These are phyloP conservation scores for Meiosimyza decipiens DNA, from an alignment of 2,888 invertebrate genomes.

Conservation along the genomic window DNA sequence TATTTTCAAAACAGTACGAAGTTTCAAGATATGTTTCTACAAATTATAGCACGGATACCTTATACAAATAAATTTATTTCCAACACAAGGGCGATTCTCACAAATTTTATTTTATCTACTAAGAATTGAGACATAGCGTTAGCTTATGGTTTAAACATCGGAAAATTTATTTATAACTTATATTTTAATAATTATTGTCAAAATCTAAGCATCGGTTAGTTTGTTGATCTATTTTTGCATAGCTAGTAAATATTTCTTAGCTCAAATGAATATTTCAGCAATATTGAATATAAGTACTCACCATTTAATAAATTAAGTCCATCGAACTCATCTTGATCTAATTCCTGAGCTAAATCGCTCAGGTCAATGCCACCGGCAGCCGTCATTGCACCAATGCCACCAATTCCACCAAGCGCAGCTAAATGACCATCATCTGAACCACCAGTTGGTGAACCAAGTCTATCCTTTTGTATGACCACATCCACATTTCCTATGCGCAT, in stretches of 20 bases:
- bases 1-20: no score
- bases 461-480: constrained; percentile 77
- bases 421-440: constrained; percentile 85
- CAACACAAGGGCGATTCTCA: no score
- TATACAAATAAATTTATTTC: no score
- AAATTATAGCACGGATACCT: no score
- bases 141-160: no score
- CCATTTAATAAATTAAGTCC: constrained; percentile 73
- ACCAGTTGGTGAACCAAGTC: constrained; percentile 84
- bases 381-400: constrained; percentile 67
- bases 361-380: constrained; percentile 68
- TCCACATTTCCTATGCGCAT: constrained; percentile 76
- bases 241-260: neutral
- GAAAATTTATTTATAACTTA: no score
- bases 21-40: no score
- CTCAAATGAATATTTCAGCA: constrained; percentile 14
- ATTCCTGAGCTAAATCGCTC: constrained; percentile 73
- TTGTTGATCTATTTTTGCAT: constrained; percentile 25
- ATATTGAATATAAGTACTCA: constrained; percentile 52
- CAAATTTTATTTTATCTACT: no score
- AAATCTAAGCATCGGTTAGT: neutral
- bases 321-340: constrained; percentile 78
- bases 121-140: no score
- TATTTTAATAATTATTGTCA: neutral
- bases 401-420: constrained; percentile 58